A percentile compares a stretch with the other conserved stretches of the same genome.
Conservation (phyloP, 2,888 invertebrate genomes). For the Orchestes rusci region DNA sequence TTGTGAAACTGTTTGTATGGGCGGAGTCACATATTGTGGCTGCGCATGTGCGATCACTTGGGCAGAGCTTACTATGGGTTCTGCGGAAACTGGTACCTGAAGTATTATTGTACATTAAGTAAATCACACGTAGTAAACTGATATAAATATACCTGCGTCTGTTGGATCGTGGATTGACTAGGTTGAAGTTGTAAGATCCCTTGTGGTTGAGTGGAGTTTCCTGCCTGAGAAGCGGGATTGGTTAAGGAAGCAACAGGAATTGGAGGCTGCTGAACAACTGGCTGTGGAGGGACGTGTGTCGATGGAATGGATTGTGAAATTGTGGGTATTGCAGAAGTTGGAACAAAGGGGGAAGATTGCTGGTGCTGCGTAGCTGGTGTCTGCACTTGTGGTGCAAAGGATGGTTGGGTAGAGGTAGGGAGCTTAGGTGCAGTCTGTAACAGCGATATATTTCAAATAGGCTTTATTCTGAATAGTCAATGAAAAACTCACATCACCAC, state of each 20-base stretch:
- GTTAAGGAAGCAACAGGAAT: background rate
- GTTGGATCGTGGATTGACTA: too few species aligned
- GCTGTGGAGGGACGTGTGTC: slow-evolving; percentile 2
- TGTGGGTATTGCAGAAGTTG: too few species aligned
- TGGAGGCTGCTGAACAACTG: too few species aligned
- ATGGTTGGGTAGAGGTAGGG: slow-evolving; percentile 15
- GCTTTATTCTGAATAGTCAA: too few species aligned
- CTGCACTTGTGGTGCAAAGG: slow-evolving; percentile 12
- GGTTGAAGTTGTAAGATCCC: background rate
- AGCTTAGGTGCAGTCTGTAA: slow-evolving; percentile 3
- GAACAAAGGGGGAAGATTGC: slow-evolving; percentile 16
- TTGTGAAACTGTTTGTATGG: slow-evolving; percentile 27
- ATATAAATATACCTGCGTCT: too few species aligned
- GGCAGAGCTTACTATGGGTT: too few species aligned
- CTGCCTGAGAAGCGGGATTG: slow-evolving; percentile 12
- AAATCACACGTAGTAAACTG: too few species aligned
- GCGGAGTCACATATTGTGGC: slow-evolving; percentile 10
- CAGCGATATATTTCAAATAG: too few species aligned
- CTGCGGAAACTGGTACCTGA: background rate
- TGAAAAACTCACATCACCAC: slow-evolving; percentile 32
- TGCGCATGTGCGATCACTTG: slow-evolving; percentile 3
- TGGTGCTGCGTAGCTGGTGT: slow-evolving; percentile 12
- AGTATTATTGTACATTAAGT: too few species aligned
- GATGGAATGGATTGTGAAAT: slow-evolving; percentile 32
- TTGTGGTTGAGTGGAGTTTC: slow-evolving; percentile 2